A percentile compares a stretch with the other conserved stretches of the same genome.
Conservation (phyloP, 2,113 vertebrate species). For the Myocastor coypus region DNA sequence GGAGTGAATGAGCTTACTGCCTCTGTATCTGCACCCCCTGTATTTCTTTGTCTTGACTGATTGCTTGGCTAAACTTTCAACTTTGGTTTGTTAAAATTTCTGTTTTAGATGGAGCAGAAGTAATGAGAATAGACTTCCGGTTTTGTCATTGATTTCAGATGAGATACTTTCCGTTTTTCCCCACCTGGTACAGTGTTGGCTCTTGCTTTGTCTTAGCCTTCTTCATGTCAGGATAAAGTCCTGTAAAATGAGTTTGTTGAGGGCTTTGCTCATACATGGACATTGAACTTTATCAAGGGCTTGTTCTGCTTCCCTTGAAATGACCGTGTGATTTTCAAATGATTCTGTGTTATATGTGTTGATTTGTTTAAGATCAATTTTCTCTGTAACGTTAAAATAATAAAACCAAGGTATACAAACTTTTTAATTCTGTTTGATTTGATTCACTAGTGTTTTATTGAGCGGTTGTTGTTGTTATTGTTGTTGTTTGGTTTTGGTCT, state of each 20-base stretch:
- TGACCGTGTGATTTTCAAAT: not conserved
- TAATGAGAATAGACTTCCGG: not conserved
- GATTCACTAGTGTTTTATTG: not conserved
- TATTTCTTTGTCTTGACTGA: not conserved
- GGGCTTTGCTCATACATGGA: not conserved
- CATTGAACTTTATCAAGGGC: not conserved
- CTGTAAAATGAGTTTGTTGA: not conserved
- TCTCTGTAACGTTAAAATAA: not conserved
- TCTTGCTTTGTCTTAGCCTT: not conserved
- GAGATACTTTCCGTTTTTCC: not conserved
- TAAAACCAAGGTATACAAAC: not conserved
- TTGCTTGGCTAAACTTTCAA: not conserved
- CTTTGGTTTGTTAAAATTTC: not conserved
- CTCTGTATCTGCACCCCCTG: not conserved
- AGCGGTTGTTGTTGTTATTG: not conserved
- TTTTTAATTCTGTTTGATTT: not conserved
- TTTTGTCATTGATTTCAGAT: not conserved
- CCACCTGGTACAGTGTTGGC: not conserved
- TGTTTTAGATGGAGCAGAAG: not conserved
- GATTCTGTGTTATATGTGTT: not conserved
- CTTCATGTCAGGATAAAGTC: not conserved
- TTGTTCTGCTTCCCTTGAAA: not conserved
- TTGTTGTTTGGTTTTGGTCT: not conserved
- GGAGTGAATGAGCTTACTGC: not conserved
- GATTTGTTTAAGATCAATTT: not conserved